These are phyloP conservation scores for Pteronotus mesoamericanus DNA, from an alignment of 2,797 vertebrate genomes.

Conservation along the genomic window DNA sequence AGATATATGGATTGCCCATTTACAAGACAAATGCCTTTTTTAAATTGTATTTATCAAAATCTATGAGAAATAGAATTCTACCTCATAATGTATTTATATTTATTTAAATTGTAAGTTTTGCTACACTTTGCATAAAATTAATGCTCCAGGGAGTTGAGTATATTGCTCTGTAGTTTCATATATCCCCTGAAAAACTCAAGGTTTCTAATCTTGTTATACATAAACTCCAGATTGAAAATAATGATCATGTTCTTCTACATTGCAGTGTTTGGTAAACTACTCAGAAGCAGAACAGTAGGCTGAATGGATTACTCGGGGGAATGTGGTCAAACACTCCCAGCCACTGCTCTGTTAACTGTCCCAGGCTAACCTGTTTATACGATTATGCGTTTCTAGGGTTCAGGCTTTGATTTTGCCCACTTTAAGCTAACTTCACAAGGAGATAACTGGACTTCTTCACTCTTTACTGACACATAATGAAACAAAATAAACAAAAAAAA, in stretches of 20 bases:
- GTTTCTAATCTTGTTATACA: not conserved
- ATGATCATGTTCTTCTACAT: not conserved
- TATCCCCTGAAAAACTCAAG: not conserved
- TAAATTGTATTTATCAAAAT: conserved; percentile 13
- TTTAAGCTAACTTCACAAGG: not conserved
- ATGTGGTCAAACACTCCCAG: not conserved
- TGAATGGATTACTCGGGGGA: not conserved
- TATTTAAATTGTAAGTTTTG: not conserved
- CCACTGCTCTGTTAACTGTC: not conserved
- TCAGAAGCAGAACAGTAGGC: not conserved
- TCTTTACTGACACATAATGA: not conserved
- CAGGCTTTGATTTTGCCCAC: not conserved
- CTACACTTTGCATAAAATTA: not conserved
- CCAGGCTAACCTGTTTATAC: not conserved
- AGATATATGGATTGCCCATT: not conserved
- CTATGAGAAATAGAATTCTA: not conserved
- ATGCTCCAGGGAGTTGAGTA: not conserved
- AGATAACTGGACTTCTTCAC: not conserved
- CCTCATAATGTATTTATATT: not conserved
- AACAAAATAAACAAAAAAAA: not conserved
- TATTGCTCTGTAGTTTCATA: not conserved
- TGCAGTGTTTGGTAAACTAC: not conserved
- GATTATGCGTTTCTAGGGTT: not conserved
- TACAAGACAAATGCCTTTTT: not conserved
- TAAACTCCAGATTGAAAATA: conserved; percentile 1